Evolutionary conservation across 2,888 invertebrate species (phyloP).

Genomic region (Platycheirus rosarum): DNA sequence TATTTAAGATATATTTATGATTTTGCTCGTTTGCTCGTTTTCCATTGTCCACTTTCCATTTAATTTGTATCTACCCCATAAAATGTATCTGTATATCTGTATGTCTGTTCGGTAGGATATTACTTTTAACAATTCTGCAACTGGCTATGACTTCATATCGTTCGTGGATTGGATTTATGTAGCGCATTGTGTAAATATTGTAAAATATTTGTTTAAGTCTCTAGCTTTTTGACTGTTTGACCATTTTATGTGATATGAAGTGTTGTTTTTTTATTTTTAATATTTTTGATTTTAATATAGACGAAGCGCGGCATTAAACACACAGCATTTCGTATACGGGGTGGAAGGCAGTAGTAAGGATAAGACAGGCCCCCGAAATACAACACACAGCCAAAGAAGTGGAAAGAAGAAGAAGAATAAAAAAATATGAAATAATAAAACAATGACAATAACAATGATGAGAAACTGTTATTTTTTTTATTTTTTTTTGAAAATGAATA

Average conservation of each 20-base stretch:
- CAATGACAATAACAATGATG: slow-evolving; percentile 71
- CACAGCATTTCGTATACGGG: slow-evolving; percentile 67
- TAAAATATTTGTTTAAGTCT: slow-evolving; percentile 36
- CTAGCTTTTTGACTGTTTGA: slow-evolving; percentile 62
- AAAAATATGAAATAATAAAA: slow-evolving; percentile 72
- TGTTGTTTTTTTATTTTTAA: slow-evolving; percentile 34
- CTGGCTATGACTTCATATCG: slow-evolving; percentile 68
- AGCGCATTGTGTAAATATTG: slow-evolving; percentile 32
- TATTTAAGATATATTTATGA: slow-evolving; percentile 49
- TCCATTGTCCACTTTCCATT: slow-evolving; percentile 71
- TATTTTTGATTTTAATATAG: slow-evolving; percentile 35
- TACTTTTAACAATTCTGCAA: slow-evolving; percentile 58
- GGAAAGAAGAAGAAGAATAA: slow-evolving; percentile 73
- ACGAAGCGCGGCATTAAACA: slow-evolving; percentile 53
- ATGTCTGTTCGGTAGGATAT: slow-evolving; percentile 58
- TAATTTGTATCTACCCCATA: slow-evolving; percentile 44
- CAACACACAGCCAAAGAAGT: slow-evolving; percentile 74
- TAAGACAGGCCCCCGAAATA: slow-evolving; percentile 74
- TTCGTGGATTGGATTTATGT: slow-evolving; percentile 47
- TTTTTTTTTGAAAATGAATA: slow-evolving; percentile 72
- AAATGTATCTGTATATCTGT: slow-evolving; percentile 44
- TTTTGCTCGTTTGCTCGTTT: slow-evolving; percentile 70
- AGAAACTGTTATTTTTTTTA: slow-evolving; percentile 63
- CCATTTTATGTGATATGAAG: slow-evolving; percentile 55
- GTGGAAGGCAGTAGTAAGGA: slow-evolving; percentile 71